Conservation (phyloP, 2,113 vertebrate species). For the Phyllopteryx taeniolatus region DNA sequence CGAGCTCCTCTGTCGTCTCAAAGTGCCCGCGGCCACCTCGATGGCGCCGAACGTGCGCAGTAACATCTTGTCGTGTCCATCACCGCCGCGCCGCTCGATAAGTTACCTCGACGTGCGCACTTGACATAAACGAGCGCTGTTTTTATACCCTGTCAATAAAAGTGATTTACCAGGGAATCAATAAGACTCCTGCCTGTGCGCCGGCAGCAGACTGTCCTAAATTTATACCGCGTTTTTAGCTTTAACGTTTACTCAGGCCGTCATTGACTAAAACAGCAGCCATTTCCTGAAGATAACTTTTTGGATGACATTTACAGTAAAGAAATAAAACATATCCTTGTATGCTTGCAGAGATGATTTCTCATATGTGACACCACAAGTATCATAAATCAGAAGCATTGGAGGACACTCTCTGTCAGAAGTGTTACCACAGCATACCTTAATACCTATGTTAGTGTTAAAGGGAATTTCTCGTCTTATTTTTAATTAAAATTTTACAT, state of each 20-base stretch:
- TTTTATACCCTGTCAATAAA: slow-evolving; percentile 15
- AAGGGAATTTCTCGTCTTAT: background rate
- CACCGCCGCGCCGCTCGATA: slow-evolving; percentile 7
- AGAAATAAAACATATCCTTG: background rate
- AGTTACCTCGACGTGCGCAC: background rate
- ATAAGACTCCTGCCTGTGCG: background rate
- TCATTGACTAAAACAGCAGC: background rate
- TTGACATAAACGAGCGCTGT: background rate
- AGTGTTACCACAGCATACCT: background rate
- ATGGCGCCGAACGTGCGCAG: background rate
- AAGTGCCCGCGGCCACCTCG: background rate
- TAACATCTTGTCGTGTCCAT: slow-evolving; percentile 3
- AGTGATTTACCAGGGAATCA: slow-evolving; percentile 13
- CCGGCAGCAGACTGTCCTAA: background rate
- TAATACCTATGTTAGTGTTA: background rate
- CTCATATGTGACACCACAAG: background rate
- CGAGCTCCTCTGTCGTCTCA: background rate
- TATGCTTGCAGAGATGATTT: background rate
- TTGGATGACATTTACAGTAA: background rate
- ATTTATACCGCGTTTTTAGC: background rate
- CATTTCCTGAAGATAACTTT: background rate
- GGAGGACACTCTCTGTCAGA: background rate
- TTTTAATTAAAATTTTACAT: slow-evolving; percentile 10
- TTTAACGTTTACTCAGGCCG: background rate
- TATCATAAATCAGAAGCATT: background rate